Base-by-base conservation (phyloP, 1,140 invertebrate genomes). In the Pogonomyrmex barbatus region DNA sequence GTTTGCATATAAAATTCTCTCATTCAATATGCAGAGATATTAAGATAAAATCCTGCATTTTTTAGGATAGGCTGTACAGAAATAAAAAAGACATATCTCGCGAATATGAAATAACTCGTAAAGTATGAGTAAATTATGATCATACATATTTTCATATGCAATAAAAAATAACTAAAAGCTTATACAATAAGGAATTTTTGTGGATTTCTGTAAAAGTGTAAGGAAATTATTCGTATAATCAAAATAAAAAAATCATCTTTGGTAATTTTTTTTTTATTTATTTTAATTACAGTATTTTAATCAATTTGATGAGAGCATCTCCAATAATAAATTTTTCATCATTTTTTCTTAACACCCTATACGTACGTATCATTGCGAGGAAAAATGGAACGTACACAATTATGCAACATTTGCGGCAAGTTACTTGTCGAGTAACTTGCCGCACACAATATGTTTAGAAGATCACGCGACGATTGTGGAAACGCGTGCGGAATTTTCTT, bases 321-420 rank as follows among this genome's bases (percentile, higher is more conserved):
- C 12, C 36, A 60, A 17, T 17, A 6, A 8, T 39, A 63, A 65
- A 39, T 65, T 8, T 39, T 9, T 4, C 36, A 65, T 42, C 0
- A 24, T 67, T 9, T 42, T 42, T 4, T 60, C 42, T 39, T 24
- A 67, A 67, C 9, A 45, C 2, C 9, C 33, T 45, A 33, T 50
- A 8, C 12, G 12, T 14, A 39, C 12, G n/a, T n/a, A 47, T 50
- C 42, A n/a, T 30, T 17, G 60, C 17, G 17, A 47, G 0, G 52
- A 70, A 50, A 56, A 65, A 56, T 70, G n/a, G 10, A 58, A 8
- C 5, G 17, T 71, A 33, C 6, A 24, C 47, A 17, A 56, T 81
- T 81, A 47, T 71, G 78, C 52, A 71, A 82, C 5, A n/a, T 58
- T 82, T 82, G 12, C 70, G 24, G 24, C 24, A 24, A 24, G 24